Evolutionary conservation across 2,888 invertebrate species (phyloP).

Genomic region (Cinara cedri): DNA sequence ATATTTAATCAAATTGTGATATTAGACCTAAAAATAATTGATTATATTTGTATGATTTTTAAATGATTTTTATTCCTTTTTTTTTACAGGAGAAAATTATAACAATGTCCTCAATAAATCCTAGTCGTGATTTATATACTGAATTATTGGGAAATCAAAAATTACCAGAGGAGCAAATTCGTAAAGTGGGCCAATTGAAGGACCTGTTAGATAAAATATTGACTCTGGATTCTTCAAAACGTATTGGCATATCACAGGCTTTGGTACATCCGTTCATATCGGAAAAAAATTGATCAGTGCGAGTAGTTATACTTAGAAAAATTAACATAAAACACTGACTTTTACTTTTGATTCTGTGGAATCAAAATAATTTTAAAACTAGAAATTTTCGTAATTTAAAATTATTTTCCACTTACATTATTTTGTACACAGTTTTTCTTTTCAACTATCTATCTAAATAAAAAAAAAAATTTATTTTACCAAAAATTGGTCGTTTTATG

Average conservation of each 20-base stretch:
- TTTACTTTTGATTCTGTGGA: slow-evolving; percentile 47
- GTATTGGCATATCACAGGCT: slow-evolving; percentile 92
- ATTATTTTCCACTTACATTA: slow-evolving; percentile 48
- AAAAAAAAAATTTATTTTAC: slow-evolving; percentile 37
- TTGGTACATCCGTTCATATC: slow-evolving; percentile 94
- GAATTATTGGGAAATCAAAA: slow-evolving; percentile 90
- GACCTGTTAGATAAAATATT: slow-evolving; percentile 91
- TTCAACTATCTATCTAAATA: slow-evolving; percentile 27
- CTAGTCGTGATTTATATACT: slow-evolving; percentile 81
- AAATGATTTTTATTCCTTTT: slow-evolving; percentile 11
- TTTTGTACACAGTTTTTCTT: slow-evolving; percentile 50
- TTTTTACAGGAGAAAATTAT: slow-evolving; percentile 91
- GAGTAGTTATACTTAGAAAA: slow-evolving; percentile 37
- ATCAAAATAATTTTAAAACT: slow-evolving; percentile 42
- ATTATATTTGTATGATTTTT: too few relatives aligned
- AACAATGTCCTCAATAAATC: slow-evolving; percentile 89
- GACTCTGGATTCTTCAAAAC: slow-evolving; percentile 88
- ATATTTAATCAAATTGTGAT: too few relatives aligned
- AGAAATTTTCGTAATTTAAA: slow-evolving; percentile 42
- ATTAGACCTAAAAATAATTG: too few relatives aligned
- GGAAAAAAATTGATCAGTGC: slow-evolving; percentile 76
- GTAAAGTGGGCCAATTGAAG: slow-evolving; percentile 89
- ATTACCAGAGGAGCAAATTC: slow-evolving; percentile 83
- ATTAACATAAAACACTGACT: slow-evolving; percentile 12
- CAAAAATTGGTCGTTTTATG: slow-evolving; percentile 29